phyloP scores from a whole-genome alignment of 2,113 vertebrate species.

The Forbesichthys agassizii region DNA sequence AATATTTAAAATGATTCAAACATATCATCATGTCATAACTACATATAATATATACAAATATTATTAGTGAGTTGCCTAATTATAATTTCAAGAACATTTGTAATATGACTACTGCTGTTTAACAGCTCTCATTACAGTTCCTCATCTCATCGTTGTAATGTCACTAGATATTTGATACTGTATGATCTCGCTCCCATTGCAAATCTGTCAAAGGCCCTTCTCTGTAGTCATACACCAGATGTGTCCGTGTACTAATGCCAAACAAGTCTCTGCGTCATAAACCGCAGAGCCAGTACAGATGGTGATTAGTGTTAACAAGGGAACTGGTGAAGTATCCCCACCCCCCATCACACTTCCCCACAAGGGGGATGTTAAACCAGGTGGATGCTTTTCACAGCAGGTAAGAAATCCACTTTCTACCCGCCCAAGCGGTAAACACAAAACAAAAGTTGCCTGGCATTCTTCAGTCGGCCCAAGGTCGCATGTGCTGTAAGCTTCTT shows the following conservation, averaged over 20 bases:
- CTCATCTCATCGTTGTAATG: background rate
- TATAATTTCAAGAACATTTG: background rate
- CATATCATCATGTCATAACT: too few relatives aligned
- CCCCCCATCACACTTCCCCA: background rate
- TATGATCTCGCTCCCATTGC: background rate
- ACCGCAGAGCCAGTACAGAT: background rate
- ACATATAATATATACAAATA: too few relatives aligned
- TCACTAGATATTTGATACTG: background rate
- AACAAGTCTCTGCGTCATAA: constrained; percentile 1
- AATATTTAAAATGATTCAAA: too few relatives aligned
- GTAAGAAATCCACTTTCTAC: background rate
- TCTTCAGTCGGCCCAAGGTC: too few relatives aligned
- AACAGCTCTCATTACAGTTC: background rate
- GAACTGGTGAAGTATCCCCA: background rate
- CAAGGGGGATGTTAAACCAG: background rate
- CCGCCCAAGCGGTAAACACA: background rate
- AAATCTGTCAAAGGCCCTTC: background rate
- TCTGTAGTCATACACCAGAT: background rate
- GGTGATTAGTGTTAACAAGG: constrained; percentile 21
- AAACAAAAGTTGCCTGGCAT: too few relatives aligned
- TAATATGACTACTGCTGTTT: background rate
- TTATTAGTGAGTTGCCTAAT: too few relatives aligned
- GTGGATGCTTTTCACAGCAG: background rate
- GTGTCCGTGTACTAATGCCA: background rate
- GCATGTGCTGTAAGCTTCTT: background rate